Conservation (phyloP, 2,888 invertebrate genomes). For the Drosophila affinis region DNA sequence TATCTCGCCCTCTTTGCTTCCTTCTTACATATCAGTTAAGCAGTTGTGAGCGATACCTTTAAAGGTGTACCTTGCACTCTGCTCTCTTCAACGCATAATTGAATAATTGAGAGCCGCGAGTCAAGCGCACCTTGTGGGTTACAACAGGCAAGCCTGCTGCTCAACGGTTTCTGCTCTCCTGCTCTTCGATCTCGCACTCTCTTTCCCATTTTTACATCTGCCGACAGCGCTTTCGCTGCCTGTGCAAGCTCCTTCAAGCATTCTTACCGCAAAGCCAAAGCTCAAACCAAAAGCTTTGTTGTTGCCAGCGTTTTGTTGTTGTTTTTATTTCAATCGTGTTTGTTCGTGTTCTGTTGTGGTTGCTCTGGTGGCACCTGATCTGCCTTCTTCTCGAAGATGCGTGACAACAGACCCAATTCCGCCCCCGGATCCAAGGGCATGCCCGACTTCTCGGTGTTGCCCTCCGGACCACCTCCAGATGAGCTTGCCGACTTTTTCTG, state of each 20-base stretch:
- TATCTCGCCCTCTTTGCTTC: too few species aligned
- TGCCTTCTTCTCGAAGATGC: conserved; percentile 85
- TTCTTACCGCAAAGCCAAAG: background rate
- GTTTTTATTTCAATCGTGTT: background rate
- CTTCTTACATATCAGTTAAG: too few species aligned
- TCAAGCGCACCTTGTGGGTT: too few species aligned
- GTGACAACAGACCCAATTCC: conserved; percentile 94
- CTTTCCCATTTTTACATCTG: background rate
- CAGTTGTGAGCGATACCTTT: too few species aligned
- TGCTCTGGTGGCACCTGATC: background rate
- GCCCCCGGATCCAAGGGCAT: conserved; percentile 96
- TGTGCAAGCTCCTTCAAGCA: background rate
- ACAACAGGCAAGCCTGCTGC: too few species aligned
- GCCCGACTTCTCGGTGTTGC: conserved; percentile 87
- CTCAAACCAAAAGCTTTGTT: background rate
- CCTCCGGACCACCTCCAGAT: conserved; percentile 82
- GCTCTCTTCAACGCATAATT: too few species aligned
- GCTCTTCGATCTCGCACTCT: background rate
- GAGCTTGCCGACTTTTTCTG: conserved; percentile 91
- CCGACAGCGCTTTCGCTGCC: background rate
- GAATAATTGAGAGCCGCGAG: too few species aligned
- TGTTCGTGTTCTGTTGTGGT: background rate
- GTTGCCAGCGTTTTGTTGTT: background rate
- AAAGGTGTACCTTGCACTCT: too few species aligned
- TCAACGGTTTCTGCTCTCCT: too few species aligned